Evolutionary conservation across 2,797 vertebrate species (phyloP).

Genomic region (Xyrichtys novacula): DNA sequence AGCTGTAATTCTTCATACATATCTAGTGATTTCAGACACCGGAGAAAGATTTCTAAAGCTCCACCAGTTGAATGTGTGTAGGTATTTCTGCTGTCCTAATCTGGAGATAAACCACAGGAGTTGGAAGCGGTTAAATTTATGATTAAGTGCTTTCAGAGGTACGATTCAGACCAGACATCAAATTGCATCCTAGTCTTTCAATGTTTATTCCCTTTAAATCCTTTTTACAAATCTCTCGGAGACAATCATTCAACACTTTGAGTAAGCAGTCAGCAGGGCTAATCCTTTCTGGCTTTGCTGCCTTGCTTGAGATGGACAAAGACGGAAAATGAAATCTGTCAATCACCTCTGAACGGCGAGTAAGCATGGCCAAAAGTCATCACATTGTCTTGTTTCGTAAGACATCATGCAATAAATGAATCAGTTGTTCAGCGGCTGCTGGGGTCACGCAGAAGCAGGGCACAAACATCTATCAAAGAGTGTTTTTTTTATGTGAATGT

Average conservation of each 20-base stretch:
- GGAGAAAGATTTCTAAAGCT: background rate
- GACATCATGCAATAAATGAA: constrained; percentile 28
- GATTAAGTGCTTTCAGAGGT: constrained; percentile 8
- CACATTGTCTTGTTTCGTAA: constrained; percentile 26
- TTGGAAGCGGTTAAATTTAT: background rate
- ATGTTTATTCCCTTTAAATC: constrained; percentile 39
- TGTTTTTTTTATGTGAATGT: constrained; percentile 1
- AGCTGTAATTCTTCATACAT: background rate
- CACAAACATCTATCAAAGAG: constrained; percentile 5
- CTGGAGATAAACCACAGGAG: background rate
- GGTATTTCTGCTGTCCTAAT: background rate
- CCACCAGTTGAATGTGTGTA: background rate
- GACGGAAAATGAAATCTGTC: constrained; percentile 60
- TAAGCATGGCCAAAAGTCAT: constrained; percentile 18
- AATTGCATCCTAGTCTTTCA: constrained; percentile 14
- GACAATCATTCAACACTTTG: constrained; percentile 40
- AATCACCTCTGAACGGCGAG: constrained; percentile 26
- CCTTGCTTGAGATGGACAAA: constrained; percentile 23
- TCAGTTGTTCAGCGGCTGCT: background rate
- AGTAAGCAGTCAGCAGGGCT: constrained; percentile 40
- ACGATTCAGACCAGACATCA: background rate
- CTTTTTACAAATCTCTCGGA: constrained; percentile 31
- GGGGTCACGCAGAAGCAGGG: constrained; percentile 17
- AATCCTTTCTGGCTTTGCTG: constrained; percentile 49
- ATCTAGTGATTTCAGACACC: background rate